Evolutionary conservation across 37 sponge, comb jelly and placozoan species (phyloP).

Genomic region (Dysidea cf. avara): DNA sequence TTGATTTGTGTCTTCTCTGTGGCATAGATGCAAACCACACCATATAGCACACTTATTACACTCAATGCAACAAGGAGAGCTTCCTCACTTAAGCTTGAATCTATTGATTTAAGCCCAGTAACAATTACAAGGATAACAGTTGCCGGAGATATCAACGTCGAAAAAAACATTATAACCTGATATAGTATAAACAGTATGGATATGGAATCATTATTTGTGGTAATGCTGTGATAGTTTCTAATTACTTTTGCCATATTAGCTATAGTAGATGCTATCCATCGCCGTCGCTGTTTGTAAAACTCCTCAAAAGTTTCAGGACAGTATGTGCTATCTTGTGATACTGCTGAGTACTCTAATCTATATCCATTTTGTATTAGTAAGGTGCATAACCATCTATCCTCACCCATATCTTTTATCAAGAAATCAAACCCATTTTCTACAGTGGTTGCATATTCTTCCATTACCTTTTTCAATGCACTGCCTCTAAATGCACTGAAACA

Average conservation of each 20-base stretch:
- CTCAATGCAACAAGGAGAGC: no score
- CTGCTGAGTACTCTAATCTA: conserved; percentile 83
- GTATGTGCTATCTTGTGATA: conserved; percentile 72
- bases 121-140: conserved; percentile 77
- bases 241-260: conserved; percentile 73
- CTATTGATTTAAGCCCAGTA: conserved; percentile 59
- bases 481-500: conserved; percentile 87
- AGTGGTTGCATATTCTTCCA: conserved; percentile 61
- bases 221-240: conserved; percentile 40
- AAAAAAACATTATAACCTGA: conserved; percentile 72
- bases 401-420: conserved; percentile 93
- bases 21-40: no score
- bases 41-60: no score
- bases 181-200: conserved; percentile 73
- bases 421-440: no score
- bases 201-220: conserved; percentile 59
- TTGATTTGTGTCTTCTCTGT: no score
- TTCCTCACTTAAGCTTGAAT: no score
- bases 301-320: conserved; percentile 82
- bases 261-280: conserved; percentile 88
- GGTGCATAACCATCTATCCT: conserved; percentile 93
- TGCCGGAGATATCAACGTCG: conserved; percentile 77
- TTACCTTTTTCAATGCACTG: conserved; percentile 62
- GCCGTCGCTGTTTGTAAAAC: conserved; percentile 85
- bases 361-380: conserved; percentile 81